Conservation (phyloP, 1,140 invertebrate genomes). For the Nixonia krombeini region DNA sequence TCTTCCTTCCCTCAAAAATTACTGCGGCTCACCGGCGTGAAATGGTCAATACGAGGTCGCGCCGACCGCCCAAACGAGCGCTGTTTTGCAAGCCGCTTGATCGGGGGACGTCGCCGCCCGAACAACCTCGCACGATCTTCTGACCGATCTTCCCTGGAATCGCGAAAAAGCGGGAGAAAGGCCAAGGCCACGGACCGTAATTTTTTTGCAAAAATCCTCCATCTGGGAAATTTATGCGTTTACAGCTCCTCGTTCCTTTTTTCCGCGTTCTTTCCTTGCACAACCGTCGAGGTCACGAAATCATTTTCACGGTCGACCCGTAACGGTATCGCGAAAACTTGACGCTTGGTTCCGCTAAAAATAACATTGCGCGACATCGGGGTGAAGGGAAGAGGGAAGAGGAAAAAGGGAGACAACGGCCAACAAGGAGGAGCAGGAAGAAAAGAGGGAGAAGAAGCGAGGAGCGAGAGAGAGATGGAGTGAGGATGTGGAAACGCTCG, state of each 20-base stretch:
- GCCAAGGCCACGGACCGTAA: conserved; percentile 43
- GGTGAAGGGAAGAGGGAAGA: conserved; percentile 16
- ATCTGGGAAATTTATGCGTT: not conserved
- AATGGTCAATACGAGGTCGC: too few species aligned
- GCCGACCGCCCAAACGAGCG: too few species aligned
- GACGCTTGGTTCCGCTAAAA: conserved; percentile 47
- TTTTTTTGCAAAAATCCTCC: conserved; percentile 7
- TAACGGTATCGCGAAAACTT: conserved; percentile 54
- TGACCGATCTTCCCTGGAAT: too few species aligned
- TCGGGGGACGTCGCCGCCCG: too few species aligned
- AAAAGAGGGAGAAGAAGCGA: not conserved
- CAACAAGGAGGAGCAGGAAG: not conserved
- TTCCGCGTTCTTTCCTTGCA: conserved; percentile 10
- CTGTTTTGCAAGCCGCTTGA: too few species aligned
- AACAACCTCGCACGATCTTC: too few species aligned
- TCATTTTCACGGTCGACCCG: conserved; percentile 25
- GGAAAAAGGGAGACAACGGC: conserved; percentile 26
- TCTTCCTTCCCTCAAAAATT: too few species aligned
- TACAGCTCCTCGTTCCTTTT: not conserved
- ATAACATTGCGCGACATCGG: conserved; percentile 5
- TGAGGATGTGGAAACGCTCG: conserved; percentile 42
- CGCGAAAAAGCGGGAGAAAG: too few species aligned
- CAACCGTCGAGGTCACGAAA: conserved; percentile 37
- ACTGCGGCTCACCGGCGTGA: too few species aligned
- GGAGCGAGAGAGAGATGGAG: conserved; percentile 8